Evolutionary conservation across 2,113 vertebrate genomes (phyloP), one percentile per base, ranked within the genome.

Genomic region (Zosterops lateralis): DNA sequence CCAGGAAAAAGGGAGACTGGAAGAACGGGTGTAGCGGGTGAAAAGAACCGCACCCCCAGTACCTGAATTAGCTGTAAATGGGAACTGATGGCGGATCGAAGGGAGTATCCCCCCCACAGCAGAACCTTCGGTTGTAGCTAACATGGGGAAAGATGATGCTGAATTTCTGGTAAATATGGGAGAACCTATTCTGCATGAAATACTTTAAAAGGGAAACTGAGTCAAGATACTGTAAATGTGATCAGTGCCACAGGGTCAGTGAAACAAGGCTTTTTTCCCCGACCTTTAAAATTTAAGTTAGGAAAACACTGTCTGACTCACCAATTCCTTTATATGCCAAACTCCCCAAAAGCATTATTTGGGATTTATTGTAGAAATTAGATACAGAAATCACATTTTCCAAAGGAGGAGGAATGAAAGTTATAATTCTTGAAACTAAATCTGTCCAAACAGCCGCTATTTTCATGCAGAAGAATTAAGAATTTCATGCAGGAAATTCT

Each of bases 1-100:
- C 28, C 21, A 76, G 50, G 28, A 32, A 50, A 40, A 61, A 25
- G 25, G 16, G 56, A 48, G 6, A 48, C 12, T 61, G 19, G 44
- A 48, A 60, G 20, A 36, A 75, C 1, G 2, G 36, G 6, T 48
- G 12, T 24, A 12, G 2, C 1, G 1, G 26, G 20, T 1, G 2
- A 38, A 53, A 64, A 42, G 24, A 24, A 51, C 21, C 4, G 3
- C 11, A 64, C 8, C 14, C 6, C 8, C 14, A 78, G 14, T 14
- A 44, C 9, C 25, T 34, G 19, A 65, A 54, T 34, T 54, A 24
- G 31, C 19, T 65, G 31, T 65, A 19, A 54, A 22, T 42, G 22
- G 47, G 29, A 62, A 62, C 17, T 21, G 22, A n/a, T 8, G 2
- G 28, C 15, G 28, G 21, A 32, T 13, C 3, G 3, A 75, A 75